A percentile compares a stretch with the other conserved stretches of the same genome.
phyloP scores from a whole-genome alignment of 2,113 vertebrate species.

The Indicator indicator region DNA sequence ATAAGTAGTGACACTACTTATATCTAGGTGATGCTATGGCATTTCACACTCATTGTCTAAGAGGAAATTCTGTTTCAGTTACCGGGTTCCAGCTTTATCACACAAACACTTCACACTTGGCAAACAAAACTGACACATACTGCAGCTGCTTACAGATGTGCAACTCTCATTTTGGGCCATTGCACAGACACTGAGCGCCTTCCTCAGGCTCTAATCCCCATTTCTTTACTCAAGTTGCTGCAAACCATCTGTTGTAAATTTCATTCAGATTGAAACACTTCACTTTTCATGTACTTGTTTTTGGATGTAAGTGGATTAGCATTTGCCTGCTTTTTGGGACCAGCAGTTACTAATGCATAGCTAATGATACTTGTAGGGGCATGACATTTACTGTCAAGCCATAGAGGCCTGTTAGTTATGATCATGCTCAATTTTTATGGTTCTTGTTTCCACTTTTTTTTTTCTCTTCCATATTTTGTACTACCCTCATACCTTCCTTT shows the following conservation, averaged over 20 bases:
- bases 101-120: not conserved
- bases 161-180: not conserved
- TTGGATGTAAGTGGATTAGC: not conserved
- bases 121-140: not conserved
- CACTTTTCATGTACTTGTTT: not conserved
- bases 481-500: not conserved
- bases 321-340: not conserved
- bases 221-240: not conserved
- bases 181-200: rapidly evolving
- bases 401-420: not conserved
- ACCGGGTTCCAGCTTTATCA: not conserved
- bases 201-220: not conserved
- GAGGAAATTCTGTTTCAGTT: not conserved
- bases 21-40: not conserved
- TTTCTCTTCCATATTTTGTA: not conserved
- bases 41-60: not conserved
- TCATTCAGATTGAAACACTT: not conserved
- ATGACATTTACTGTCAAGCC: not conserved
- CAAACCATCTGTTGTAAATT: not conserved
- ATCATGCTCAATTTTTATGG: not conserved
- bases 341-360: not conserved
- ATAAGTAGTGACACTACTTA: not conserved
- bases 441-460: not conserved
- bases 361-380: not conserved
- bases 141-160: not conserved